phyloP scores from a whole-genome alignment of 1,140 invertebrate species.

The Andrena cerasifolii region DNA sequence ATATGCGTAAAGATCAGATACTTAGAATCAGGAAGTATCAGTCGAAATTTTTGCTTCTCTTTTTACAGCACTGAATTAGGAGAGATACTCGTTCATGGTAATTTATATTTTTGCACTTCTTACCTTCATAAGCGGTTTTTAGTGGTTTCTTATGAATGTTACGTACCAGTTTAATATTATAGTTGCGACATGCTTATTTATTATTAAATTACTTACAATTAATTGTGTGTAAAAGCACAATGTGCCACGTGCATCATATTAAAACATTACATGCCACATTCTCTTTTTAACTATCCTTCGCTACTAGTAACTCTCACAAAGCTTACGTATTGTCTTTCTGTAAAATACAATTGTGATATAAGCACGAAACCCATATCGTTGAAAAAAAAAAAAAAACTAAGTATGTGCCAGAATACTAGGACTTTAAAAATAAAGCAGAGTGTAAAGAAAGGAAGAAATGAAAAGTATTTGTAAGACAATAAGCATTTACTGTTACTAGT shows the following conservation, averaged over 20 bases:
- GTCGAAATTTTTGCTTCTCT: conserved; percentile 38
- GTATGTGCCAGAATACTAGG: conserved; percentile 3
- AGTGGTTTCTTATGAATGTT: background rate
- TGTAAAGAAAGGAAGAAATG: conserved; percentile 14
- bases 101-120: conserved; percentile 1
- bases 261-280: conserved; percentile 42
- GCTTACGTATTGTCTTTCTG: conserved; percentile 16
- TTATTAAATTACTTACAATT: conserved; percentile 44
- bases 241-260: conserved; percentile 42
- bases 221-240: conserved; percentile 39
- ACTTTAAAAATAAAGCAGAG: conserved; percentile 27
- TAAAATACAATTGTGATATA: conserved; percentile 15
- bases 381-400: conserved; percentile 16
- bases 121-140: conserved; percentile 22
- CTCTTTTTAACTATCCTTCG: conserved; percentile 10
- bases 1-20: background rate
- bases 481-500: conserved; percentile 1
- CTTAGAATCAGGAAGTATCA: background rate
- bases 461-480: background rate
- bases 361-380: conserved; percentile 14
- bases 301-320: conserved; percentile 13
- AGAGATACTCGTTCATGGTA: background rate
- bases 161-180: conserved; percentile 30
- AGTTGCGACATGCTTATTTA: conserved; percentile 40
- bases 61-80: conserved; percentile 15